Conservation (phyloP, 2,888 invertebrate genomes). For the Drosophila fulvimacula region DNA sequence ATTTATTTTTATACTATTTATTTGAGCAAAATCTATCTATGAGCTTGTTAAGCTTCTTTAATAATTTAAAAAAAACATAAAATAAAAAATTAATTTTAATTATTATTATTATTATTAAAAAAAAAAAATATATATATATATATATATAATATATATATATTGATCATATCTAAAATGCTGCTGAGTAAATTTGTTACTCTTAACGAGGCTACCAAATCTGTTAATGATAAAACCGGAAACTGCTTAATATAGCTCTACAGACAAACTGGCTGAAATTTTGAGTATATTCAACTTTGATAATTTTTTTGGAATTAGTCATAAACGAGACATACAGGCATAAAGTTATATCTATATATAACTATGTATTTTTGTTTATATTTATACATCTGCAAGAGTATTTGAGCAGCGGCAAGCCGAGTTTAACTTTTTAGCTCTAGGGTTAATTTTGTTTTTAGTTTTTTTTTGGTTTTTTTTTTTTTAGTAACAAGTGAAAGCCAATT, state of each 20-base stretch:
- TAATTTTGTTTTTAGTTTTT: constrained; percentile 25
- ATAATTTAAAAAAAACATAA: no score
- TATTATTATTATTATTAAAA: no score
- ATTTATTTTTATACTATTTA: no score
- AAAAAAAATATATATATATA: no score
- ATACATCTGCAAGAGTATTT: constrained; percentile 31
- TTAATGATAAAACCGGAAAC: neutral
- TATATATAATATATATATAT: neutral
- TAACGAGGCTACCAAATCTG: neutral
- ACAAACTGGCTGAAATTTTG: neutral
- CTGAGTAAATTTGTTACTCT: neutral
- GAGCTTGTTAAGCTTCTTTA: no score
- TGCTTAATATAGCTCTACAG: neutral
- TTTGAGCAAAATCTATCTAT: no score
- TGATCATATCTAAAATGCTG: no score
- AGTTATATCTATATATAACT: neutral
- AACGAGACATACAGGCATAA: neutral
- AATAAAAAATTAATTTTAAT: no score
- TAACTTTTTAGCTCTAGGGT: neutral
- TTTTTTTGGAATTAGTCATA: neutral
- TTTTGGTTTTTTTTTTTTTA: constrained; percentile 28
- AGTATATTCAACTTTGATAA: neutral
- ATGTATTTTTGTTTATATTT: no score
- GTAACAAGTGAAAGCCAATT: constrained; percentile 66
- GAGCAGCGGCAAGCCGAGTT: constrained; percentile 24